Conservation (phyloP, 2,888 invertebrate species). For the Euclidia mi region DNA sequence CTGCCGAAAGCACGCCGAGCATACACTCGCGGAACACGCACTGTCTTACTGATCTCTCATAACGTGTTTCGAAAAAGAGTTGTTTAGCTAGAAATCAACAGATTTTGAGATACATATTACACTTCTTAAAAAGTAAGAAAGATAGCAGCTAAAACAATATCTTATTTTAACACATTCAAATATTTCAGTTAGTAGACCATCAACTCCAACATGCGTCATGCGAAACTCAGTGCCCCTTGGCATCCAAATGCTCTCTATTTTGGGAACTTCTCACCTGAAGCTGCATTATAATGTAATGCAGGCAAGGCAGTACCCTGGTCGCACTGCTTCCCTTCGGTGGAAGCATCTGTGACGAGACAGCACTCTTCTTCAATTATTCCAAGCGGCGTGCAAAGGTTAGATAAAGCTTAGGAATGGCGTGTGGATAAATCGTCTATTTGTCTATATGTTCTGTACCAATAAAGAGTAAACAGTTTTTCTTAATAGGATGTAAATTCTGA, state of each 20-base stretch:
- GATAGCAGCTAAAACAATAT: too few relatives aligned
- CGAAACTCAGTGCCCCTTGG: slow-evolving; percentile 52
- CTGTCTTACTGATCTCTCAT: too few relatives aligned
- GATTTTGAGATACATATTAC: too few relatives aligned
- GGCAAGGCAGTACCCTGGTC: slow-evolving; percentile 80
- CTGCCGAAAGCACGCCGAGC: too few relatives aligned
- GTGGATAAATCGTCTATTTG: slow-evolving; percentile 43
- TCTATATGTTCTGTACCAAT: too few relatives aligned
- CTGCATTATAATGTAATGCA: slow-evolving; percentile 85
- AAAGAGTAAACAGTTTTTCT: too few relatives aligned
- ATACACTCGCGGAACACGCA: too few relatives aligned
- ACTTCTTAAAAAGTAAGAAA: too few relatives aligned
- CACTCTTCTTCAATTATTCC: slow-evolving; percentile 80
- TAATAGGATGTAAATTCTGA: too few relatives aligned
- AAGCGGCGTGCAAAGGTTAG: slow-evolving; percentile 74
- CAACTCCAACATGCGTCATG: slow-evolving; percentile 32
- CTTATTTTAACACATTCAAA: too few relatives aligned
- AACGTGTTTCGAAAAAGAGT: too few relatives aligned
- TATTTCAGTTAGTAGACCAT: slow-evolving; percentile 4
- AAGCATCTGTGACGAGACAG: slow-evolving; percentile 86
- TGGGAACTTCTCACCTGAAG: slow-evolving; percentile 87
- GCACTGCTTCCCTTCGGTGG: slow-evolving; percentile 84
- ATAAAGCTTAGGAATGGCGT: slow-evolving; percentile 37
- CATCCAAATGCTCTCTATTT: slow-evolving; percentile 63
- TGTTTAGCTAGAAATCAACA: too few relatives aligned